phyloP scores from a whole-genome alignment of 2,797 vertebrate genomes.

The Phoebastria nigripes region DNA sequence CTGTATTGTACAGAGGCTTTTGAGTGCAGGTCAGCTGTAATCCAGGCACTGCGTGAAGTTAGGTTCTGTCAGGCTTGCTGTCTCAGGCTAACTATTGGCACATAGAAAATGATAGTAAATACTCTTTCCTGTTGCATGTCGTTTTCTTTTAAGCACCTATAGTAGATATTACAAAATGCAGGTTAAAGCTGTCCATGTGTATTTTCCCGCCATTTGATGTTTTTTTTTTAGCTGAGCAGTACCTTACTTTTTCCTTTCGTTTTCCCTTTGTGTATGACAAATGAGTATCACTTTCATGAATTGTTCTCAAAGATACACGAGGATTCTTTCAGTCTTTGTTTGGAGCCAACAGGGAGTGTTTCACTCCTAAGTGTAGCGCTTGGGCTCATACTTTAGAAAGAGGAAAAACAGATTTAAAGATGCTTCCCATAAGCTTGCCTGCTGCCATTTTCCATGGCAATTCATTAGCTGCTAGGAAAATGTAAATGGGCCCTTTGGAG shows the following conservation, averaged over 20 bases:
- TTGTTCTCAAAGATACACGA: background rate
- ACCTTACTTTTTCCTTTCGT: background rate
- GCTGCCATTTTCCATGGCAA: conserved; percentile 20
- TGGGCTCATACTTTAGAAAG: background rate
- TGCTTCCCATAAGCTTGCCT: conserved; percentile 10
- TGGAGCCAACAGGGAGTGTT: background rate
- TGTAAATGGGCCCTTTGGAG: conserved; percentile 21
- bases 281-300: background rate
- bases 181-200: background rate
- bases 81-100: background rate
- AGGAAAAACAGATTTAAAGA: background rate
- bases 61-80: background rate
- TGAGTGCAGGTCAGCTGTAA: background rate
- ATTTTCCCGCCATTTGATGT: background rate
- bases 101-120: background rate
- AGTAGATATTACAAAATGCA: background rate
- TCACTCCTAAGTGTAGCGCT: background rate
- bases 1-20: background rate
- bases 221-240: background rate
- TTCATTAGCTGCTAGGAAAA: conserved; percentile 35
- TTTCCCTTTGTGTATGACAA: background rate
- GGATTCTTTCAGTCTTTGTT: background rate
- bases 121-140: background rate
- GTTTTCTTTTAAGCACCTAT: background rate
- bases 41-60: background rate